A percentile compares a stretch with the other conserved stretches of the same genome.
Conservation (phyloP, 2,113 vertebrate species). For the Gopherus evgoodei region DNA sequence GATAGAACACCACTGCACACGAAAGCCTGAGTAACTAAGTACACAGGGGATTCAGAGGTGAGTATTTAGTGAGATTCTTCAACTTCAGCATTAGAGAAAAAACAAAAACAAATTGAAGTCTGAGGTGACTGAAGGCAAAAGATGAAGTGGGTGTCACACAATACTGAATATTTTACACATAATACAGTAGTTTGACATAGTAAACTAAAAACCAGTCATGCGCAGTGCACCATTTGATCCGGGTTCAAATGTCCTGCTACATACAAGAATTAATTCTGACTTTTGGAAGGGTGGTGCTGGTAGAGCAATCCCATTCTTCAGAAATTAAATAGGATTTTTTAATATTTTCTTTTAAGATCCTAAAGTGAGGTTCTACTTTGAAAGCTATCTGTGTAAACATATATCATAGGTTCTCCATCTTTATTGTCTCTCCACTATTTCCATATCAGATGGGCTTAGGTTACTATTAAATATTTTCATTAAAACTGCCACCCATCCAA, state of each 20-base stretch:
- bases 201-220: neutral
- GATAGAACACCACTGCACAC: neutral
- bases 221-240: neutral
- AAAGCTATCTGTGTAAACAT: neutral
- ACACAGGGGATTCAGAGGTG: neutral
- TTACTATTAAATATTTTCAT: neutral
- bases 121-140: neutral
- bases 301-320: neutral
- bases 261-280: neutral
- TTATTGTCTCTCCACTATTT: neutral
- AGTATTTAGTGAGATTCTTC: neutral
- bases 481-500: neutral
- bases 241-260: neutral
- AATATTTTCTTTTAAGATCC: neutral
- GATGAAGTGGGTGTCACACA: rapidly evolving
- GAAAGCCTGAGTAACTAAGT: neutral
- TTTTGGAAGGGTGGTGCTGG: neutral
- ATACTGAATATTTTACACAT: neutral
- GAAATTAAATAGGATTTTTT: neutral
- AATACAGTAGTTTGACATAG: neutral
- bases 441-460: neutral
- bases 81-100: neutral
- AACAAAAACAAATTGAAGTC: neutral
- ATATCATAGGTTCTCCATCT: neutral
- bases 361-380: neutral